Evolutionary conservation across 1,140 invertebrate genomes (phyloP).

Genomic region (Drosophila ercepeae): DNA sequence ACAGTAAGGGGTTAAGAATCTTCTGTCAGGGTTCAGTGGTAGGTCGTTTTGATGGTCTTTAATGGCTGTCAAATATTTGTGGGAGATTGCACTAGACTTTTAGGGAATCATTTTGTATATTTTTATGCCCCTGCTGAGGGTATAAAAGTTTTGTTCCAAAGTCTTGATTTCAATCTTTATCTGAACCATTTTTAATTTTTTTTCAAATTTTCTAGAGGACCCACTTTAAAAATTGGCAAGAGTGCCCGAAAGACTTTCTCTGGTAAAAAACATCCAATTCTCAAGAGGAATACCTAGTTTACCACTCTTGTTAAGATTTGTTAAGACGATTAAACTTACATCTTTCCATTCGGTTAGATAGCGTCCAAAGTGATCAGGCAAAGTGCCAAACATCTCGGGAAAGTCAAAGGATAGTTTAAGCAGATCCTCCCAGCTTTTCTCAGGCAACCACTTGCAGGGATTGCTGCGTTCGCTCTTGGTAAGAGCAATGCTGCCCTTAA

Average conservation of each 20-base stretch:
- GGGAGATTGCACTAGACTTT: not conserved
- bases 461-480: constrained; percentile 88
- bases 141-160: no score
- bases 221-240: no score
- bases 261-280: no score
- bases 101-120: no score
- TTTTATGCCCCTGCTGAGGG: no score
- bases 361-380: constrained; percentile 88
- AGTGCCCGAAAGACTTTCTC: no score
- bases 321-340: constrained; percentile 72
- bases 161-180: no score
- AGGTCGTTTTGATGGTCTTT: not conserved
- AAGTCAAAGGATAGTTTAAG: constrained; percentile 89
- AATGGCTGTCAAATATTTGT: constrained; percentile 2
- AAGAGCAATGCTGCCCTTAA: constrained; percentile 91
- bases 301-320: no score
- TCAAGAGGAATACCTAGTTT: no score
- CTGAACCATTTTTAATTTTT: no score
- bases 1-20: constrained; percentile 12
- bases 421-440: constrained; percentile 92
- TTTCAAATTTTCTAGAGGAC: no score
- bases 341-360: constrained; percentile 88
- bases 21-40: not conserved
- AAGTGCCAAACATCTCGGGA: constrained; percentile 86
- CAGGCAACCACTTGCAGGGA: constrained; percentile 89